Base-by-base conservation (phyloP, 2,888 invertebrate species). In the Tinea pellionella region DNA sequence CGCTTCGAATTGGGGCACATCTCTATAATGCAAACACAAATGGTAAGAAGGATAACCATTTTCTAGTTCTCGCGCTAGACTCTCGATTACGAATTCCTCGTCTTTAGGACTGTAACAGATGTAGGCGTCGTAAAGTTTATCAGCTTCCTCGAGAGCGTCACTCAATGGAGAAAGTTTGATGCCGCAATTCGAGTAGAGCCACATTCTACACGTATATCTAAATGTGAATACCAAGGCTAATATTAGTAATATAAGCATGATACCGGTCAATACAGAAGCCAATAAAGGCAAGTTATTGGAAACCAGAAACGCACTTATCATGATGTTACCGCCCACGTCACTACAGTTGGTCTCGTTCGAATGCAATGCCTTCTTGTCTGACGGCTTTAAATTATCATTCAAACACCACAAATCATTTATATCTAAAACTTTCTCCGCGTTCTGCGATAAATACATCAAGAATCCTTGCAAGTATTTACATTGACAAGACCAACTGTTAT, bases 41-140 rank as follows among this genome's bases (percentile, higher is more conserved):
- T 95, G 91, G 72, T 96, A 94, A 24, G 92, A 92, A 6, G 93
- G 92, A 69, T 86, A 90, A 43, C 94, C 94, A 69, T 92, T 94
- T 78, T 97, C 96, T 65, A 97, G 83, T 74, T 96, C 95, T 61
- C 93, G 93, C 61, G 94, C 95, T 64, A 97, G 89, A 62, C 93
- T 93, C 72, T 95, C 94, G 65, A 95, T 89, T 29, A 97, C 96
- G 77, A 96, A 96, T 72, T 94, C 93, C 75, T 96, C 96, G 82
- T 97, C 97, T 81, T 95, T 95, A 64, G 94, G 94, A 71, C 96
- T 95, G 88, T 97, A 98, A 73, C 96, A 92, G 63, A 98, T 93
- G 84, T 97, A 97, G 65, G 95, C 96, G 81, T 98, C 97, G 84
- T 96, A 97, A 64, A 95, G 90, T 75, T 95, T 95, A 77, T 96